phyloP scores from a whole-genome alignment of 2,113 vertebrate species.

The Mormyrus iriodes region DNA sequence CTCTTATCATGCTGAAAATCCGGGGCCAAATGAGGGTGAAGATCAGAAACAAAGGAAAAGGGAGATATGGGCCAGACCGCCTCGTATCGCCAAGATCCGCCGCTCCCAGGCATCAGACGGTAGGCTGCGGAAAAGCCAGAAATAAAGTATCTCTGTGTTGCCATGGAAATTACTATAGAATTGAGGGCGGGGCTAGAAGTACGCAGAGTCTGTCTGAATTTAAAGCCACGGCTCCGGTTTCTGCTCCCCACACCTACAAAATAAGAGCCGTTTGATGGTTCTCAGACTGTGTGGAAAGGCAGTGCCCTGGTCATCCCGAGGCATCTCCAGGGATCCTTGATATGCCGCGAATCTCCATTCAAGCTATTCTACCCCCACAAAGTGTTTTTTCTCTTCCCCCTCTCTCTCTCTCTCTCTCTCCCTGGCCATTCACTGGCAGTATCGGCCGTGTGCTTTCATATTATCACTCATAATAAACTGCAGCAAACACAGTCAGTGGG shows the following conservation, averaged over 20 bases:
- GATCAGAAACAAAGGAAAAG: not conserved
- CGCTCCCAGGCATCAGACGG: not conserved
- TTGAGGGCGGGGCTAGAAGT: not conserved
- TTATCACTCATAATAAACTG: not conserved
- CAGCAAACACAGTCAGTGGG: not conserved
- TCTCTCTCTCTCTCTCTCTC: not conserved
- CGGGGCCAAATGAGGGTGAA: not conserved
- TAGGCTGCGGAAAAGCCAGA: not conserved
- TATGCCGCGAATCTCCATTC: not conserved
- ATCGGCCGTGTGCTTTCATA: not conserved
- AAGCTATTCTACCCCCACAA: not conserved
- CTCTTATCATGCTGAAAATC: not conserved
- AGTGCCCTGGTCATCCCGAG: not conserved
- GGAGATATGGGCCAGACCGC: not conserved
- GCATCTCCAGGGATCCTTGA: not conserved
- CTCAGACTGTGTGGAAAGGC: not conserved
- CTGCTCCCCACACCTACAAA: not conserved
- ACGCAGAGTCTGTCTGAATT: not conserved
- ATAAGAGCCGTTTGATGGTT: not conserved
- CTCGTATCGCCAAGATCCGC: not conserved
- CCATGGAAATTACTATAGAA: conserved; percentile 3
- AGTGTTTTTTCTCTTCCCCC: not conserved
- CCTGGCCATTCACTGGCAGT: not conserved
- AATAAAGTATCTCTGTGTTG: not conserved
- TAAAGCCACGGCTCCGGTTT: not conserved